Conservation (phyloP, 2,888 invertebrate genomes). For the Julus scandinavius region DNA sequence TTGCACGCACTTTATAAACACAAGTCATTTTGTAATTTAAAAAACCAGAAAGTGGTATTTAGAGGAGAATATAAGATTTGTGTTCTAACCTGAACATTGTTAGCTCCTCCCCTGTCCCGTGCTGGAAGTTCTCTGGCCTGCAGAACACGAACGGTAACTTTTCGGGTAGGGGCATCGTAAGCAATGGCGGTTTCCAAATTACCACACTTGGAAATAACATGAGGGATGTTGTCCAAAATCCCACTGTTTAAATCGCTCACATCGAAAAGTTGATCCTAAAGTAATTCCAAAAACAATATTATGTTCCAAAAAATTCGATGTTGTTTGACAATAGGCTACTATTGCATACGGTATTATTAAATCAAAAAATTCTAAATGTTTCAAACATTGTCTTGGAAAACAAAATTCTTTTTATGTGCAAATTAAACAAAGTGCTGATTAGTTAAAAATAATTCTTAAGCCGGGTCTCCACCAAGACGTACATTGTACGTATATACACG, state of each 20-base stretch:
- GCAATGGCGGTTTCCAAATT: slow-evolving; percentile 87
- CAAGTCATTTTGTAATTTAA: neutral
- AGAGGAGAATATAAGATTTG: neutral
- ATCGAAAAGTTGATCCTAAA: slow-evolving; percentile 67
- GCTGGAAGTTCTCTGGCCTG: slow-evolving; percentile 85
- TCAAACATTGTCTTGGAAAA: too few species aligned
- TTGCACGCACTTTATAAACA: neutral
- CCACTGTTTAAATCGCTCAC: slow-evolving; percentile 66
- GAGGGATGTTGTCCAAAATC: slow-evolving; percentile 61
- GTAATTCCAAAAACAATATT: too few species aligned
- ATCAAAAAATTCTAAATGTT: too few species aligned
- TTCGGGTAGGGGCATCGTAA: slow-evolving; percentile 89
- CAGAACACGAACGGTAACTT: slow-evolving; percentile 91
- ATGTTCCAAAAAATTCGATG: too few species aligned
- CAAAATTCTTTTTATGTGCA: too few species aligned
- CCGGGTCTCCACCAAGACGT: too few species aligned
- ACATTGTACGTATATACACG: too few species aligned
- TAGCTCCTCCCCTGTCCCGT: slow-evolving; percentile 75
- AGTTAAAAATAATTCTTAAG: too few species aligned
- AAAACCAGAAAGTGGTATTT: neutral
- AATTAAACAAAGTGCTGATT: too few species aligned
- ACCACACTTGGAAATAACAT: slow-evolving; percentile 74
- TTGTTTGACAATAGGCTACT: too few species aligned
- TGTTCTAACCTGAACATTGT: slow-evolving; percentile 74
- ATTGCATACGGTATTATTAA: too few species aligned